phyloP scores from a whole-genome alignment of 2,888 invertebrate species.

The Coenonympha glycerion region DNA sequence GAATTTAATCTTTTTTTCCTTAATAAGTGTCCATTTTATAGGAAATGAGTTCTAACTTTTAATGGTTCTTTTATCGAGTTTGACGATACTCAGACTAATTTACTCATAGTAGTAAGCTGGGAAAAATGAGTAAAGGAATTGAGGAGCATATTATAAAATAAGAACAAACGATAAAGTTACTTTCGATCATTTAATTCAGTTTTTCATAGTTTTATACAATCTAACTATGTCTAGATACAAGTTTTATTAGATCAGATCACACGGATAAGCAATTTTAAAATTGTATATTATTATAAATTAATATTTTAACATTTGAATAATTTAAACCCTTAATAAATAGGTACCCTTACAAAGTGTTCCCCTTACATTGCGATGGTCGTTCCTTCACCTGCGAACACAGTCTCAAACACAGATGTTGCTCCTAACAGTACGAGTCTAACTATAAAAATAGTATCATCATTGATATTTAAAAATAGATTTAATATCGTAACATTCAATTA shows the following conservation, averaged over 20 bases:
- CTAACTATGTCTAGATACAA: slow-evolving; percentile 64
- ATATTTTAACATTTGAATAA: slow-evolving; percentile 50
- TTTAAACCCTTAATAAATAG: slow-evolving; percentile 67
- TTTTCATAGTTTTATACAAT: slow-evolving; percentile 71
- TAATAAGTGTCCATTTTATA: too few relatives aligned
- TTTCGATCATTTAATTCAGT: slow-evolving; percentile 70
- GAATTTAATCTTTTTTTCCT: too few relatives aligned
- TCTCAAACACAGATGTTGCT: slow-evolving; percentile 61
- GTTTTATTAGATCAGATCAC: slow-evolving; percentile 72
- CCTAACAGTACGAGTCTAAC: slow-evolving; percentile 49
- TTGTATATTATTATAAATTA: slow-evolving; percentile 69
- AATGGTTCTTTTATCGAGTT: neutral
- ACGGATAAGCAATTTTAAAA: slow-evolving; percentile 69
- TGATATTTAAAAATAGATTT: slow-evolving; percentile 66
- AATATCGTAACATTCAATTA: slow-evolving; percentile 59
- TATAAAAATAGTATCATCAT: slow-evolving; percentile 50
- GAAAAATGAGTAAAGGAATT: neutral
- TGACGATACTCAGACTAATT: too few relatives aligned
- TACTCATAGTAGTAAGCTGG: too few relatives aligned
- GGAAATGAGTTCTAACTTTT: slow-evolving; percentile 32
- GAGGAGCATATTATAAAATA: slow-evolving; percentile 37
- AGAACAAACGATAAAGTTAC: slow-evolving; percentile 56
- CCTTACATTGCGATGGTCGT: slow-evolving; percentile 55
- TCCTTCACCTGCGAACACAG: slow-evolving; percentile 39
- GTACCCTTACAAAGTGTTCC: slow-evolving; percentile 69